Conservation (phyloP, 2,888 invertebrate species). For the Apotomis turbidana region DNA sequence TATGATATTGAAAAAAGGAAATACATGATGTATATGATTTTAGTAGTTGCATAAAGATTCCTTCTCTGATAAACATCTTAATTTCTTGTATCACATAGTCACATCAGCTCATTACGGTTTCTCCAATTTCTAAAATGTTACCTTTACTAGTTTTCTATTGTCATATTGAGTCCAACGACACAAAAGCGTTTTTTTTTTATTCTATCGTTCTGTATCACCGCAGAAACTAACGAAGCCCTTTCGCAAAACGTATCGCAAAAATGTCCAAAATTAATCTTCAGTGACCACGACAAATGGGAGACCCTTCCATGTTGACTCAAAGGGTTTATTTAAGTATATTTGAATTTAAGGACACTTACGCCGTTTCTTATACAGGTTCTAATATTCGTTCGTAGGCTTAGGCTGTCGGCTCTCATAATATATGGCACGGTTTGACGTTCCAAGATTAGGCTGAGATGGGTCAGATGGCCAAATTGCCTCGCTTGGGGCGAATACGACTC, state of each 20-base stretch:
- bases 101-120: no score
- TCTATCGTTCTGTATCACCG: conserved; percentile 29
- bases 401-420: conserved; percentile 40
- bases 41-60: no score
- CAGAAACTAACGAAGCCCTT: conserved; percentile 32
- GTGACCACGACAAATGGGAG: conserved; percentile 25
- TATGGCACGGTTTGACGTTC: conserved; percentile 41
- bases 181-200: conserved; percentile 2
- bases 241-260: conserved; percentile 33
- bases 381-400: conserved; percentile 29
- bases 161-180: background rate
- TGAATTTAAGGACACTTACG: background rate
- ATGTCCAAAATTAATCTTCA: conserved; percentile 35
- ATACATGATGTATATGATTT: no score
- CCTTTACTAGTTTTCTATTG: background rate
- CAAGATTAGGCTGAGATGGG: conserved; percentile 43
- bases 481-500: conserved; percentile 19
- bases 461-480: conserved; percentile 35
- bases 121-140: no score
- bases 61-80: no score
- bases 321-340: background rate
- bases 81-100: no score
- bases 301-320: background rate
- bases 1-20: no score
- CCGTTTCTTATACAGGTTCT: background rate